Evolutionary conservation across 2,888 invertebrate species (phyloP), one percentile per base, ranked within the genome.

Genomic region (Pterobdella sp.): DNA sequence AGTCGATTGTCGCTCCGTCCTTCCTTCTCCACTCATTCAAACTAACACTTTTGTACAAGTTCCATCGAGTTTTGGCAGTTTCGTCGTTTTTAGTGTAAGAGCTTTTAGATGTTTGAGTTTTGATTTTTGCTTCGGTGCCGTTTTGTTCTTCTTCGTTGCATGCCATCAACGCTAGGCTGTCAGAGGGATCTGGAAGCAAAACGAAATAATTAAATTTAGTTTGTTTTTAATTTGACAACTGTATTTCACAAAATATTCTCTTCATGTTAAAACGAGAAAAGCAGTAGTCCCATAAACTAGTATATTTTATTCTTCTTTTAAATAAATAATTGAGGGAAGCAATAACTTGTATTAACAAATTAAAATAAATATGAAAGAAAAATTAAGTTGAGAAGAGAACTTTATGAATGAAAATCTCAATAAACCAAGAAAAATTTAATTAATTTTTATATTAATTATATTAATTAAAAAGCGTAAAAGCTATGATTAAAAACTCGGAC

Each of bases 1-100:
- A 75, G n/a, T 81, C 81, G 73, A 81, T 79, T 1, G 74, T 75
- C 2, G 80, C 80, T 14, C 80, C 75, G 75, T 82, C 82, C 73
- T 81, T 82, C 66, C 79, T 81, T 71, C 80, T 80, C 2, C 79
- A 72, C 66, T 80, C 80, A 1, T 73, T 72, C 4, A 81, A 73
- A 1, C 42, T 37, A 22, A 78, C 72, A 26, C 79, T 77, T 0
- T 69, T 67, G 2, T 77, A 63, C 4, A 76, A 74, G 0, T 72
- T 76, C 81, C 82, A 82, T 26, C 60, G 18, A 3, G 60, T 14
- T 3, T 4, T 14, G 7, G 14, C 60, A 4, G 4, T 22, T n/a
- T 26, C 26, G 14, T 26, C n/a, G 4, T 4, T 26, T 3, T 22
- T 26, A 56, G 14, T 26, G 26, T n/a, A 26, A 3, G 4, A 56